phyloP scores from a whole-genome alignment of 2,113 vertebrate species.

The Stomatorhinus ivindoensis region DNA sequence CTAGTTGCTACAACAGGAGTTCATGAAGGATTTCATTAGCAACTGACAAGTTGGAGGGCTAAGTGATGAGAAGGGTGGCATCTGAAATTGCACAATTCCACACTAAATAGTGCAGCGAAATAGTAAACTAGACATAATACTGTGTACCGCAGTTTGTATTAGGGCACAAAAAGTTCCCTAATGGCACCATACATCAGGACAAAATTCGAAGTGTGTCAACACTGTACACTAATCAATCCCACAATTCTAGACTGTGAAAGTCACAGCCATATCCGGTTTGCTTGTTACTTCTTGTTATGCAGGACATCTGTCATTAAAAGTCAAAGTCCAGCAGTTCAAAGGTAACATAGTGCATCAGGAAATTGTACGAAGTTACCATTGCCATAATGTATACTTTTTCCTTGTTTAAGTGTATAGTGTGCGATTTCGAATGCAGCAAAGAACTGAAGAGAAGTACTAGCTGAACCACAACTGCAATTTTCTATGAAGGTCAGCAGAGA shows the following conservation, averaged over 20 bases:
- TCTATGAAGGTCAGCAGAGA: conserved; percentile 7
- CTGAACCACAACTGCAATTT: not conserved
- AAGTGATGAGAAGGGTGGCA: not conserved
- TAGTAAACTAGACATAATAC: not conserved
- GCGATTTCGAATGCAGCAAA: not conserved
- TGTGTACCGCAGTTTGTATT: not conserved
- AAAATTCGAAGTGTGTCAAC: not conserved
- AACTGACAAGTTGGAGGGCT: not conserved
- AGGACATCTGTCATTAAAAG: not conserved
- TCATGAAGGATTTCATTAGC: not conserved
- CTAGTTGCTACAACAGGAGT: not conserved
- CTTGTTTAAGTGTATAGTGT: not conserved
- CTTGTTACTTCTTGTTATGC: not conserved
- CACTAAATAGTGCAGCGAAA: not conserved
- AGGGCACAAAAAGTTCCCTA: not conserved
- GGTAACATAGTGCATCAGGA: not conserved
- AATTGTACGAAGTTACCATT: not conserved
- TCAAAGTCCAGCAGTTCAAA: not conserved
- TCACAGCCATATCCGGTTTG: not conserved
- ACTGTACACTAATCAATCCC: not conserved
- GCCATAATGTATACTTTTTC: not conserved
- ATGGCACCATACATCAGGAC: not conserved
- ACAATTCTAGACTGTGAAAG: not conserved
- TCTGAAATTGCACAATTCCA: not conserved
- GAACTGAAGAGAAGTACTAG: not conserved